phyloP scores from a whole-genome alignment of 1,140 invertebrate species.

The Dreissena polymorpha region DNA sequence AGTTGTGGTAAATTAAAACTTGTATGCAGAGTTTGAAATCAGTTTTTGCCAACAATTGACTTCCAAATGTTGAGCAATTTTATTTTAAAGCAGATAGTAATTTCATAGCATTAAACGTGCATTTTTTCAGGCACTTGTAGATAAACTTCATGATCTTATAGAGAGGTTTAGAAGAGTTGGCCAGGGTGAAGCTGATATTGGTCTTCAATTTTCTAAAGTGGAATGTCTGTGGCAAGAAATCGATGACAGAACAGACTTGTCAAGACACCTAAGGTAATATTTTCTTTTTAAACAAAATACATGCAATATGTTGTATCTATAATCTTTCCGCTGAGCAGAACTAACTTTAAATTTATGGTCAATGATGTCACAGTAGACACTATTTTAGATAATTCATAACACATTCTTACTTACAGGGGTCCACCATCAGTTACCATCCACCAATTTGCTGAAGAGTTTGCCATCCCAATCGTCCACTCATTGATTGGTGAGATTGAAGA shows the following conservation, averaged over 20 bases:
- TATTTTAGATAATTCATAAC: not conserved
- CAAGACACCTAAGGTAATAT: constrained; percentile 37
- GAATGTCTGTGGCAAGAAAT: constrained; percentile 10
- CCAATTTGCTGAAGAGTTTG: constrained; percentile 33
- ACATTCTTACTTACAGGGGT: constrained; percentile 8
- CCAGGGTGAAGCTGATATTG: constrained; percentile 22
- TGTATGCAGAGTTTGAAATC: too few relatives aligned
- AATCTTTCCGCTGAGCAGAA: not conserved
- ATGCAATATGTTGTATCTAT: not conserved
- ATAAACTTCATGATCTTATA: constrained; percentile 29
- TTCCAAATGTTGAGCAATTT: too few relatives aligned
- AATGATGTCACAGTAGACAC: not conserved
- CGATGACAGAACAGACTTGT: constrained; percentile 19
- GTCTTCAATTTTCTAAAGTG: constrained; percentile 29
- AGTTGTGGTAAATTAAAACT: too few relatives aligned
- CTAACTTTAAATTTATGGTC: not conserved
- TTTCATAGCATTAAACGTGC: not conserved
- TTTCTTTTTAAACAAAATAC: not conserved
- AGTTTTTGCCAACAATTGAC: too few relatives aligned
- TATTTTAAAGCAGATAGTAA: too few relatives aligned
- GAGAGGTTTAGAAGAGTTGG: constrained; percentile 26
- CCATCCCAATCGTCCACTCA: constrained; percentile 30
- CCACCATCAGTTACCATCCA: constrained; percentile 22
- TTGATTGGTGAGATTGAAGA: constrained; percentile 37
- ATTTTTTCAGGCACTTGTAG: constrained; percentile 22